phyloP scores from a whole-genome alignment of 2,797 vertebrate species.

The Pithecia hirsuta region DNA sequence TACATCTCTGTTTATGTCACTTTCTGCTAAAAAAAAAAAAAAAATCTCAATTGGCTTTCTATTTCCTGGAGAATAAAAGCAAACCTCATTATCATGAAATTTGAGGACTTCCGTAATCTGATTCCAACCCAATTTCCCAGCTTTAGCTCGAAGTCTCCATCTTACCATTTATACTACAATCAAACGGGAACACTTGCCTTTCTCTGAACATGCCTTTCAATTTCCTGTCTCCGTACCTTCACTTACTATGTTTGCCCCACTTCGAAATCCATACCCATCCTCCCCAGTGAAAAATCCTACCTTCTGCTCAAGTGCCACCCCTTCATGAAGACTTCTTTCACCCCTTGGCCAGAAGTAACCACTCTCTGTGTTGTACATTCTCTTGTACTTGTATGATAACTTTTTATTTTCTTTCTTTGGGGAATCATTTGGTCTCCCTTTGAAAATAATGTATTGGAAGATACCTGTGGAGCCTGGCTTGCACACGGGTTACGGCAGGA shows the following conservation, averaged over 20 bases:
- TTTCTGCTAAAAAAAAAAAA: not conserved
- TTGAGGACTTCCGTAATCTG: not conserved
- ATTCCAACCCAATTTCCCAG: conserved; percentile 20
- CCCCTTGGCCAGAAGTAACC: not conserved
- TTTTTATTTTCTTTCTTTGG: conserved; percentile 23
- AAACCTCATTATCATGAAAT: conserved; percentile 41
- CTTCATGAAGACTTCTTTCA: not conserved
- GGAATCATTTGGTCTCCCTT: not conserved
- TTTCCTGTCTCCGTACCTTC: not conserved
- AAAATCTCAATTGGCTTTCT: not conserved
- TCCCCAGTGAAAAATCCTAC: not conserved
- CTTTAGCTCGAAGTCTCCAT: not conserved
- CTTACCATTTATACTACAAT: not conserved
- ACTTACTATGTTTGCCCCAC: not conserved
- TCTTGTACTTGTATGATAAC: not conserved
- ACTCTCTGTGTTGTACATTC: not conserved
- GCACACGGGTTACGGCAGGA: not conserved
- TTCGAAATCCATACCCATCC: not conserved
- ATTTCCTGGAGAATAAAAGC: conserved; percentile 19
- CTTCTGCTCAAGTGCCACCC: not conserved
- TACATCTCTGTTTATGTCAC: not conserved
- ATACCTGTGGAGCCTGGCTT: not conserved
- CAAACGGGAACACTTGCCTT: not conserved
- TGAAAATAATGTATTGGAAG: conserved; percentile 39
- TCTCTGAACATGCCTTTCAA: not conserved